These are phyloP conservation scores for Chlorospingus semifuscus DNA, from an alignment of 2,797 vertebrate genomes.

Conservation along the genomic window DNA sequence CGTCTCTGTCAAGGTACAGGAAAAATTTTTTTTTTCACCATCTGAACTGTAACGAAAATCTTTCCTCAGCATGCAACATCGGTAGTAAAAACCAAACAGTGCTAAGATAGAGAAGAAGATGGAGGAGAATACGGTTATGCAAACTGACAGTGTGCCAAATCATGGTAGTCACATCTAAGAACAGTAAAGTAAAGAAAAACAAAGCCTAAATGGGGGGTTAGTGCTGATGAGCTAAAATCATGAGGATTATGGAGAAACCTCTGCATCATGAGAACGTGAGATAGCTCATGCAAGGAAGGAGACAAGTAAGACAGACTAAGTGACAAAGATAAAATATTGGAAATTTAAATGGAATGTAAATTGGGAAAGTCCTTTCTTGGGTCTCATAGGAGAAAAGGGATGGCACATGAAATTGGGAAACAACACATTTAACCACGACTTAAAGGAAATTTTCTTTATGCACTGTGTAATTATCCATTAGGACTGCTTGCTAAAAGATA, in stretches of 20 bases:
- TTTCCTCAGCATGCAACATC: not conserved
- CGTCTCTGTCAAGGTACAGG: not conserved
- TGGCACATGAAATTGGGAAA: not conserved
- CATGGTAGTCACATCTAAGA: not conserved
- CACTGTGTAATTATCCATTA: not conserved
- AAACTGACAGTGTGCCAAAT: not conserved
- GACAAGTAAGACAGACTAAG: not conserved
- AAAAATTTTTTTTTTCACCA: not conserved
- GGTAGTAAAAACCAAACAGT: not conserved
- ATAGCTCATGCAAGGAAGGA: not conserved
- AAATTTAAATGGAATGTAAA: not conserved
- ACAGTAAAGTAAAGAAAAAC: not conserved
- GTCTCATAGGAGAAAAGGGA: not conserved
- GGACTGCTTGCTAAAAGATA: not conserved
- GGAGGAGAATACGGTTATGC: not conserved
- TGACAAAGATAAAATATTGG: not conserved
- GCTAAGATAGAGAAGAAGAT: not conserved
- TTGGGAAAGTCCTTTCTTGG: not conserved
- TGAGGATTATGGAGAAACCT: not conserved
- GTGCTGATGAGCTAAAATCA: not conserved
- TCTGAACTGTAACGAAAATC: not conserved
- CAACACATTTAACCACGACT: not conserved
- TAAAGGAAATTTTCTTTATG: not conserved
- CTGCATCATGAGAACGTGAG: not conserved
- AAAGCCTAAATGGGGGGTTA: not conserved